A percentile compares a stretch with the other conserved stretches of the same genome.
phyloP scores from a whole-genome alignment of 2,888 invertebrate genomes.

The Mamestra brassicae region DNA sequence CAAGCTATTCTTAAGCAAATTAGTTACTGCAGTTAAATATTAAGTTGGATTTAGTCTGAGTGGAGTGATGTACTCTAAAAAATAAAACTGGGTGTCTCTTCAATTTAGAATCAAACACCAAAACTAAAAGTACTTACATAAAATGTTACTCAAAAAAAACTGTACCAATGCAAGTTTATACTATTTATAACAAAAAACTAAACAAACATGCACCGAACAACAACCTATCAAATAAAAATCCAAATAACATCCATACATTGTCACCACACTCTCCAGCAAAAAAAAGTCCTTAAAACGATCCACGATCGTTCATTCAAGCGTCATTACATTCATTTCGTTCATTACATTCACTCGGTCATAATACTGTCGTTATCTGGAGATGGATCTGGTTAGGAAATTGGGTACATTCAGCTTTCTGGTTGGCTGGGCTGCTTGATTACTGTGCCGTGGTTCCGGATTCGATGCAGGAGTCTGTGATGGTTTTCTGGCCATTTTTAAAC shows the following conservation, averaged over 20 bases:
- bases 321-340: slow-evolving; percentile 80
- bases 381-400: slow-evolving; percentile 87
- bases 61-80: no score
- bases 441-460: slow-evolving; percentile 71
- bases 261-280: slow-evolving; percentile 1
- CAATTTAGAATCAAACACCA: no score
- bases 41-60: no score
- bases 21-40: no score
- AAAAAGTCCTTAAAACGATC: slow-evolving; percentile 51
- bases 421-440: slow-evolving; percentile 76
- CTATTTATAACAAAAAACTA: no score
- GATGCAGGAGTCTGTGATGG: slow-evolving; percentile 49
- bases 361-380: slow-evolving; percentile 75
- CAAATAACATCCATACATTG: slow-evolving; percentile 12
- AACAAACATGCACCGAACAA: no score
- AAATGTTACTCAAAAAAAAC: no score
- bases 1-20: no score
- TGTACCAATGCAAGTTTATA: no score
- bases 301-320: slow-evolving; percentile 79
- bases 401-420: slow-evolving; percentile 81
- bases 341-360: slow-evolving; percentile 79
- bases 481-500: slow-evolving; percentile 14
- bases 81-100: no score
- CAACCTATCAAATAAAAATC: background rate
- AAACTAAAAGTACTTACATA: no score